phyloP scores from a whole-genome alignment of 2,113 vertebrate genomes.

The Desmodus rotundus region DNA sequence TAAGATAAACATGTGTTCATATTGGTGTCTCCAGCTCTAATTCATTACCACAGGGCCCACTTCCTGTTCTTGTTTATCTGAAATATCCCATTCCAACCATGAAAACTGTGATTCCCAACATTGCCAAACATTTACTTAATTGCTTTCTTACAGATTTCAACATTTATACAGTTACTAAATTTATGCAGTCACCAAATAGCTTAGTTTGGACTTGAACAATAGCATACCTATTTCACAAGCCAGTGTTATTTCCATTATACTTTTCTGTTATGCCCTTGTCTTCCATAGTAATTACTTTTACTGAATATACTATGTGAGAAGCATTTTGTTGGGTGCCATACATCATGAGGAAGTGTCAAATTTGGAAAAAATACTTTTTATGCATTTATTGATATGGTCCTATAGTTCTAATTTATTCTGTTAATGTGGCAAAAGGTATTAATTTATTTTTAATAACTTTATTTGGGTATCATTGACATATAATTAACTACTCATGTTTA shows the following conservation, averaged over 20 bases:
- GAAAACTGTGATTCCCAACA: neutral
- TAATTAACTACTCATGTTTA: constrained; percentile 37
- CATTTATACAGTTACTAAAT: neutral
- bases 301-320: neutral
- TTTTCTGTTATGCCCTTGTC: neutral
- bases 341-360: neutral
- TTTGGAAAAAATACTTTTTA: neutral
- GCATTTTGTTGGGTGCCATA: neutral
- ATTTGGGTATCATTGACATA: neutral
- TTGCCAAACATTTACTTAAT: neutral
- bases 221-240: neutral
- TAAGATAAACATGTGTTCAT: neutral
- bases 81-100: neutral
- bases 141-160: neutral
- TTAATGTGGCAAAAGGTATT: constrained; percentile 5
- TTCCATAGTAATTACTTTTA: neutral
- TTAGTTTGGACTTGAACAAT: neutral
- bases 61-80: neutral
- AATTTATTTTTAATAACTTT: constrained; percentile 50
- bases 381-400: neutral
- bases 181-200: neutral
- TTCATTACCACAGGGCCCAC: neutral
- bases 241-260: neutral
- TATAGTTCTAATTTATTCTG: constrained; percentile 20
- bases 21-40: neutral